Conservation (phyloP, 2,113 vertebrate species). For the Propithecus coquereli region DNA sequence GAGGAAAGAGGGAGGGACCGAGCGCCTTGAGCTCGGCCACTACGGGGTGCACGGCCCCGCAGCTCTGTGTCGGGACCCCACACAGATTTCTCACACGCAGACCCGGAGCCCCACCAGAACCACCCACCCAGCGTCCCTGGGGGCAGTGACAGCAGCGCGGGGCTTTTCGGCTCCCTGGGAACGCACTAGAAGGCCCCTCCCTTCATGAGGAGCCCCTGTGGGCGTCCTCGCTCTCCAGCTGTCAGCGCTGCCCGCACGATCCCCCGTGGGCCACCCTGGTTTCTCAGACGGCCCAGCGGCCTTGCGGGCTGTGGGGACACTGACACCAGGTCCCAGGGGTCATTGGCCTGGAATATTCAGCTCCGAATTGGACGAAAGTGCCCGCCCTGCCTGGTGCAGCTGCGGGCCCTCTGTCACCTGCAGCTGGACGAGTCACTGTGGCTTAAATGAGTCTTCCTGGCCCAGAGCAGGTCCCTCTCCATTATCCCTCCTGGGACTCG, state of each 20-base stretch:
- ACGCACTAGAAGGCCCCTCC: not conserved
- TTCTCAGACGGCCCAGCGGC: too few species aligned
- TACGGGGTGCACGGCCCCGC: too few species aligned
- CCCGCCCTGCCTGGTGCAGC: fast-evolving
- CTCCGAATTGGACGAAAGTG: not conserved
- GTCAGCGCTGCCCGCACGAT: fast-evolving
- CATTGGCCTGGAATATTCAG: not conserved
- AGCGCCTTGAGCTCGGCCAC: fast-evolving
- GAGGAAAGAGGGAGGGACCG: fast-evolving
- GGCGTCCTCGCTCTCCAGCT: not conserved
- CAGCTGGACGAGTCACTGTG: not conserved
- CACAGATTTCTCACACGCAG: fast-evolving
- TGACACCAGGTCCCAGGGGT: fast-evolving
- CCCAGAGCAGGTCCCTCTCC: not conserved
- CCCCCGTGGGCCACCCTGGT: not conserved
- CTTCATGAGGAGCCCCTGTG: fast-evolving
- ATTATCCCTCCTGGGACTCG: too few species aligned
- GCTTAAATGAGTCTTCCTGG: not conserved
- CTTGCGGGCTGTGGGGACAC: fast-evolving
- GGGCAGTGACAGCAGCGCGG: not conserved
- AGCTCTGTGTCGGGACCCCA: fast-evolving
- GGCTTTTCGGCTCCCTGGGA: not conserved
- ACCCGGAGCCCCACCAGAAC: fast-evolving
- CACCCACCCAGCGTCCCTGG: fast-evolving
- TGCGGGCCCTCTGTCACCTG: not conserved